These are phyloP conservation scores for Drosophila nasuta DNA, from an alignment of 1,140 invertebrate species.

Conservation along the genomic window DNA sequence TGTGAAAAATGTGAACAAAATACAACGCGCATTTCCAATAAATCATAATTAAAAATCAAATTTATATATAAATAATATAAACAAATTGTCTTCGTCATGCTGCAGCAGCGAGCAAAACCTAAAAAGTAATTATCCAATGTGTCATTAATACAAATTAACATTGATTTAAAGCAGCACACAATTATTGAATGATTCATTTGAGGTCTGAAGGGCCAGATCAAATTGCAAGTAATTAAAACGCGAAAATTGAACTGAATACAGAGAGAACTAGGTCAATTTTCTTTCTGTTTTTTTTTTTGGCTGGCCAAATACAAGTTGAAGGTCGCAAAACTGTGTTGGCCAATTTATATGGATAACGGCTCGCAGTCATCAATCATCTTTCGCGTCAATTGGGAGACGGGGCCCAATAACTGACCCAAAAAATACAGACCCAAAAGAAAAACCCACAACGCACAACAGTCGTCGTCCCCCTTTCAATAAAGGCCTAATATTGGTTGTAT, in stretches of 20 bases:
- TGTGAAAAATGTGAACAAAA: conserved; percentile 24
- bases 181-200: conserved; percentile 32
- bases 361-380: conserved; percentile 75
- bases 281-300: background rate
- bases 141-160: conserved; percentile 42
- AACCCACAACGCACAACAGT: conserved; percentile 8
- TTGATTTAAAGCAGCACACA: conserved; percentile 24
- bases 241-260: conserved; percentile 19
- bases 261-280: conserved; percentile 23
- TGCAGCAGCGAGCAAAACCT: conserved; percentile 19
- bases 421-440: conserved; percentile 35
- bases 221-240: conserved; percentile 39
- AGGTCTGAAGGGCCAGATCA: background rate
- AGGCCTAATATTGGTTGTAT: conserved; percentile 10
- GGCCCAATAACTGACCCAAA: conserved; percentile 65
- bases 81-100: conserved; percentile 41
- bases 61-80: conserved; percentile 5
- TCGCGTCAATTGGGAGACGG: conserved; percentile 13
- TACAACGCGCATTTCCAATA: conserved; percentile 45
- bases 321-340: conserved; percentile 40
- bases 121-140: conserved; percentile 43
- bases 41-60: conserved; percentile 62
- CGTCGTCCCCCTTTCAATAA: conserved; percentile 1
- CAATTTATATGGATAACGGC: conserved; percentile 34
- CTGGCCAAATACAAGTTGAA: conserved; percentile 52